Base-by-base conservation (phyloP, 92 coral and sea anemone genomes). In the Porites evermanni region DNA sequence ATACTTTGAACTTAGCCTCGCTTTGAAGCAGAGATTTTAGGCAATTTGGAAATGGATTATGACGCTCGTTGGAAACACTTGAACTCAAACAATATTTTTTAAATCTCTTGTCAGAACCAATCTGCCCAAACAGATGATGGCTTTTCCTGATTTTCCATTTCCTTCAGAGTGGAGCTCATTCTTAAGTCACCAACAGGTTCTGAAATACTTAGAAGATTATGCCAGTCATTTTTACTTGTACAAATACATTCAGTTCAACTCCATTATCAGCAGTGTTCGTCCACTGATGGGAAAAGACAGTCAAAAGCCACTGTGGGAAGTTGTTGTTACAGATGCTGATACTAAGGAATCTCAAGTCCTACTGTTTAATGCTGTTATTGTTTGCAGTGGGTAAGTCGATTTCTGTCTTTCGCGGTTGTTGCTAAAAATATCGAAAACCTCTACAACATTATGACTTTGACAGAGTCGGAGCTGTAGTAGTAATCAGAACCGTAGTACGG, bases 81-180 rank as follows among this genome's bases (percentile, higher is more conserved):
- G 6, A 38, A 38, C 47, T 38, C 4, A 38, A 38, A 38, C 7
- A 38, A 3, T 38, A 38, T 38, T 4, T 4, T 38, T 38, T 38
- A 38, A 4, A 38, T 9, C 18, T 6, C 32, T 67, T 87, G 23
- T 60, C 83, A 95, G 97, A 68, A 93, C 98, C 61, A 95, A 95
- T 79, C 92, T 95, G 29, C 98, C 98, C 9, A 95, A 93, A 77
- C 92, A 93, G 83, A 92, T 93, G 13, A 95, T 94, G 97, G 90
- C 95, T 4, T 95, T 89, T 78, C 98, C 98, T 17, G 98, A 92
- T 67, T 93, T 90, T 61, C 94, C 97, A 17, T 93, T 91, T 86
- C 93, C 98, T 51, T 75, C 90, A 19, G 88, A 91, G 10, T 59
- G 89, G 76, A 83, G 63, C 53, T 91, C 95, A 7, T 95, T 89